Percentiles rank a stretch among this genome's conserved stretches.
phyloP scores from a whole-genome alignment of 2,113 vertebrate species.

The Piliocolobus tephrosceles region DNA sequence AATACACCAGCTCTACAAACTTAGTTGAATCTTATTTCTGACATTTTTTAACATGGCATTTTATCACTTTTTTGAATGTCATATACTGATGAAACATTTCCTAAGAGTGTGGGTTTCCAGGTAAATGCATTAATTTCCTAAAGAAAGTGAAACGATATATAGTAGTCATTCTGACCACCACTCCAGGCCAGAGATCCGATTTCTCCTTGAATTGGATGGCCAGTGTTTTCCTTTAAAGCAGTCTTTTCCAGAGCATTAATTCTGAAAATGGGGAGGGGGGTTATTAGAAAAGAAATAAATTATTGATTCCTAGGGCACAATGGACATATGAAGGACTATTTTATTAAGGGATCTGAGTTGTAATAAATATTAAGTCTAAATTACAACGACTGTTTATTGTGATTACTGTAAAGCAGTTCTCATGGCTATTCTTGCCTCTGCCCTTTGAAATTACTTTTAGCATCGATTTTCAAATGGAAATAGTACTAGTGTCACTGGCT shows the following conservation, averaged over 20 bases:
- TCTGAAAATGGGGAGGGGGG: not conserved
- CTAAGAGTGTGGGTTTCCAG: not conserved
- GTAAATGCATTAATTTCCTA: conserved; percentile 14
- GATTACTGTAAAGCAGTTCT: not conserved
- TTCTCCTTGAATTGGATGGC: not conserved
- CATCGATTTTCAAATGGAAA: conserved; percentile 46
- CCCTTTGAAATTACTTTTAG: conserved; percentile 7
- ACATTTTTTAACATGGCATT: not conserved
- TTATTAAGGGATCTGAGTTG: conserved; percentile 2
- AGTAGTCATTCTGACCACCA: not conserved
- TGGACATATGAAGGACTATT: not conserved
- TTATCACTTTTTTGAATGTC: not conserved
- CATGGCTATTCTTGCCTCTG: not conserved
- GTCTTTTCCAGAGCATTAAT: conserved; percentile 1
- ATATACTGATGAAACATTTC: not conserved
- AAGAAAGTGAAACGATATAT: conserved; percentile 4
- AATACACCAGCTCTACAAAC: not conserved
- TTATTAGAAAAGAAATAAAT: not conserved
- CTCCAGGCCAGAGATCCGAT: not conserved
- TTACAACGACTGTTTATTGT: not conserved
- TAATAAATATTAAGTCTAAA: conserved; percentile 7
- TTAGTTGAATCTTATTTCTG: not conserved
- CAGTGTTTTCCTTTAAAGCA: not conserved
- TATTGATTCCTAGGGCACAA: not conserved
- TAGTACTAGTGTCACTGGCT: not conserved